These are phyloP conservation scores for Blera fallax DNA, from an alignment of 2,888 invertebrate genomes.

Conservation along the genomic window DNA sequence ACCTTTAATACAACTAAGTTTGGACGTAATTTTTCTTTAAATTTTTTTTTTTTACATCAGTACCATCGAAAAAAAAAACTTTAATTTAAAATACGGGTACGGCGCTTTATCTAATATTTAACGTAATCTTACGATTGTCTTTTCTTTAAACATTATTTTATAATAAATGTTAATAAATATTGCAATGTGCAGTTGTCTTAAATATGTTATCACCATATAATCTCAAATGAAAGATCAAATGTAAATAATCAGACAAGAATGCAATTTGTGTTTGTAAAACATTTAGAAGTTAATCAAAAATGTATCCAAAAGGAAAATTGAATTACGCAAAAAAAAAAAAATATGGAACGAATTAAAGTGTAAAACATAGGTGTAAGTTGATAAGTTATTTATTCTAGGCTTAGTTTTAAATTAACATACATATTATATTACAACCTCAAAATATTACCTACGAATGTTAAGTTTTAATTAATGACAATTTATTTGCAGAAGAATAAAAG, in stretches of 20 bases:
- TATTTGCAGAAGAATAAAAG: constrained; percentile 52
- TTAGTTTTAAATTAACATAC: constrained; percentile 44
- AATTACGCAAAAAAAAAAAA: constrained; percentile 8
- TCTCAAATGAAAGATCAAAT: constrained; percentile 15
- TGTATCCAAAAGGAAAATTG: not conserved
- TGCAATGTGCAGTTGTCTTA: not conserved
- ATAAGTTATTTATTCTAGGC: constrained; percentile 62
- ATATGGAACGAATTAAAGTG: constrained; percentile 63
- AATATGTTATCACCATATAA: not conserved
- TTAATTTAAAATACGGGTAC: not conserved
- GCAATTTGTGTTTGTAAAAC: not conserved
- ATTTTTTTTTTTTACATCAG: not conserved
- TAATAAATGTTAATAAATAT: not conserved
- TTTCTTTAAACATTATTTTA: not conserved
- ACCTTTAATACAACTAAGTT: not conserved
- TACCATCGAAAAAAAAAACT: not conserved
- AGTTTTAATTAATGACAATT: constrained; percentile 66
- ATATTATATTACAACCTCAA: constrained; percentile 47
- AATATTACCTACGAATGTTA: constrained; percentile 68
- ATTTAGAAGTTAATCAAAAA: not conserved
- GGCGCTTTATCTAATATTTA: not conserved
- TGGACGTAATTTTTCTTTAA: not conserved
- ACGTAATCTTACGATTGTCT: not conserved
- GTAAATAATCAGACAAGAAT: constrained; percentile 36
- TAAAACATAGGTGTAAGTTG: constrained; percentile 60